Conservation (phyloP, 2,113 vertebrate genomes). For the Rutilus rutilus region DNA sequence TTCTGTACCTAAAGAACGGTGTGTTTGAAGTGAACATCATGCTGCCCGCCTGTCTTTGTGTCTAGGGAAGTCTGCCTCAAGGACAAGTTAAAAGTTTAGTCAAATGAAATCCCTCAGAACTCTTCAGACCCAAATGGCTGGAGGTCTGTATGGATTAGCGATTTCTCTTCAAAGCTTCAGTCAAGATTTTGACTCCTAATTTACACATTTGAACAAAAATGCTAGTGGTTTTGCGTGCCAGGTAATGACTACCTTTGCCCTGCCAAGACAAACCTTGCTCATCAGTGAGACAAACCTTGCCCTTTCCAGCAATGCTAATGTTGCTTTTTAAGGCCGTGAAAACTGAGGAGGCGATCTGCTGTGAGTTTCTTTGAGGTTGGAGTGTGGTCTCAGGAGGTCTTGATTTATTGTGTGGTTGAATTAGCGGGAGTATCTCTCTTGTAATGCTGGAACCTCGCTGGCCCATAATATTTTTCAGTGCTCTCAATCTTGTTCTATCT, state of each 20-base stretch:
- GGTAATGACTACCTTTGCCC: slow-evolving; percentile 21
- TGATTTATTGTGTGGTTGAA: slow-evolving; percentile 41
- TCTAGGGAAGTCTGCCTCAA: slow-evolving; percentile 42
- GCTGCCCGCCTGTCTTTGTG: slow-evolving; percentile 22
- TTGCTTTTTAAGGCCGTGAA: slow-evolving; percentile 2
- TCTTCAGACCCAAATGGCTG: slow-evolving; percentile 14
- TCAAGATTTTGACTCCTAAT: slow-evolving; percentile 39
- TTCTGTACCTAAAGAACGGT: slow-evolving; percentile 32
- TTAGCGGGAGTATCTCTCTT: slow-evolving; percentile 27
- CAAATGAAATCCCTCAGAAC: slow-evolving; percentile 25
- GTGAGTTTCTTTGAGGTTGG: slow-evolving; percentile 12
- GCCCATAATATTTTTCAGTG: slow-evolving; percentile 27
- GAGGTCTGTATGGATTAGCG: slow-evolving; percentile 35
- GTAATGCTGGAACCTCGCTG: slow-evolving; percentile 30
- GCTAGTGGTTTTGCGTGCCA: neutral
- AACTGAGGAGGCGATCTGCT: neutral
- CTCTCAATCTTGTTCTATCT: slow-evolving; percentile 36
- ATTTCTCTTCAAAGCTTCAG: slow-evolving; percentile 10
- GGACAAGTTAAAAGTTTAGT: slow-evolving; percentile 47
- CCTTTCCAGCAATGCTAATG: slow-evolving; percentile 37
- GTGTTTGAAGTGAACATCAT: slow-evolving; percentile 31
- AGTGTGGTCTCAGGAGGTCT: neutral
- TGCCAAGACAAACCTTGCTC: neutral
- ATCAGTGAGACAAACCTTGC: too few relatives aligned
- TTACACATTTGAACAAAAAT: slow-evolving; percentile 28